Base-by-base conservation (phyloP, 2,113 vertebrate genomes). In the Alosa alosa region DNA sequence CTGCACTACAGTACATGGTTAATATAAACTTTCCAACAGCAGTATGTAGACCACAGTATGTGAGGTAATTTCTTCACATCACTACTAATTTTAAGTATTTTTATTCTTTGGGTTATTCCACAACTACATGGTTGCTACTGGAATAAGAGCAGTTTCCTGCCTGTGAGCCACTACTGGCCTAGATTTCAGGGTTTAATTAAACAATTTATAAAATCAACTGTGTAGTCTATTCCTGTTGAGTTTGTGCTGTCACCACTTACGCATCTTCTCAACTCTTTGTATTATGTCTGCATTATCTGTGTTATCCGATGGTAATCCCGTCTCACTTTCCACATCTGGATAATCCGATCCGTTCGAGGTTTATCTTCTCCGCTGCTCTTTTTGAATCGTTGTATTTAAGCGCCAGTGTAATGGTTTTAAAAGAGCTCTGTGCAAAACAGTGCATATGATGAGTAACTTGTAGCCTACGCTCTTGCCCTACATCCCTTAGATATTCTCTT, bases 251-350 rank as follows among this genome's bases (percentile, higher is more conserved):
- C 60, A 25, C 22, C 72, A 78, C 72, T 39, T 39, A 36, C 13
- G 72, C 72, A 36, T 78, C 72, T 17, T 78, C 31, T 75, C 4
- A 78, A 78, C 64, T 68, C 72, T 60, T 4, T 60, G 6, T 78
- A 36, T 78, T 78, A 78, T 78, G 25, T 4, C 72, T 36, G 72
- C 72, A 39, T 78, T 78, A 36, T 11, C 11, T 36, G 15, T 39
- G 72, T 78, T 78, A 36, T 78, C 13, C 72, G 31, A 6, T 78
- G 72, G 72, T 78, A 78, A 78, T 78, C 72, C 72, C 15, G 72
- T 78, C 72, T 78, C 72, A 78, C 72, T 78, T 78, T 78, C 36
- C 72, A 39, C 72, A 78, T 78, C 72, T 78, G 31, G 72, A 78
- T 78, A 78, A 78, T 78, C 72, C 25, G 31, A 78, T 78, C 72